These are phyloP conservation scores for Chloropsis cyanopogon DNA, from an alignment of 2,113 vertebrate species.

Conservation along the genomic window DNA sequence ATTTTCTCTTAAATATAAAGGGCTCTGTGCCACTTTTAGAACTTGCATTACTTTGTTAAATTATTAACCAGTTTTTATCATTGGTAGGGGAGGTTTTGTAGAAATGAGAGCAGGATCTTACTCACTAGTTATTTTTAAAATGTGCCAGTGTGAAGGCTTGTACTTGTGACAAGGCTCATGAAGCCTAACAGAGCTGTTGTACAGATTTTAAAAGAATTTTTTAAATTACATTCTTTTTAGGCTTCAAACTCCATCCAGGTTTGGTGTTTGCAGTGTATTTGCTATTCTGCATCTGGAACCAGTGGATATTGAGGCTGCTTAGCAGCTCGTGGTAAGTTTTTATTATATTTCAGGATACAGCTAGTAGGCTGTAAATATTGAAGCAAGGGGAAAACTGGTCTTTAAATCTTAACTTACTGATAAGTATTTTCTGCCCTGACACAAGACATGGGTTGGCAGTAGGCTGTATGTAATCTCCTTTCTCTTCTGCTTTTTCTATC, in stretches of 20 bases:
- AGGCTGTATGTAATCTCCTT: background rate
- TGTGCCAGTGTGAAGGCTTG: slow-evolving; percentile 10
- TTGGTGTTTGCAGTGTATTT: background rate
- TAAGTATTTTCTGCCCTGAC: background rate
- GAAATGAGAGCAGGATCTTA: slow-evolving; percentile 57
- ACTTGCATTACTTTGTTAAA: slow-evolving; percentile 56
- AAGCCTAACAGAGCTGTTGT: background rate
- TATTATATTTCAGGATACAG: background rate
- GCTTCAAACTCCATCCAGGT: background rate
- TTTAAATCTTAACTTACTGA: background rate
- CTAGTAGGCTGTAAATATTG: background rate
- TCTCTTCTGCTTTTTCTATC: background rate
- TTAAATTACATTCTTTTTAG: background rate
- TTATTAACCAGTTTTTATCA: slow-evolving; percentile 64
- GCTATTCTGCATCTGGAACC: background rate
- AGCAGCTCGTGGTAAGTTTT: background rate
- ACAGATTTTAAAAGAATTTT: background rate
- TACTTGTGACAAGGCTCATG: slow-evolving; percentile 8
- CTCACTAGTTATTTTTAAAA: slow-evolving; percentile 67
- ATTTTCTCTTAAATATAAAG: slow-evolving; percentile 43
- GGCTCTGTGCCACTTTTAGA: slow-evolving; percentile 48
- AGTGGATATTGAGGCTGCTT: background rate
- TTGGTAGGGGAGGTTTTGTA: slow-evolving; percentile 50
- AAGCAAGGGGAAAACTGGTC: background rate
- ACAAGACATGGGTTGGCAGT: background rate